Evolutionary conservation across 2,888 invertebrate genomes (phyloP).

Genomic region (Hyppa rectilinea): DNA sequence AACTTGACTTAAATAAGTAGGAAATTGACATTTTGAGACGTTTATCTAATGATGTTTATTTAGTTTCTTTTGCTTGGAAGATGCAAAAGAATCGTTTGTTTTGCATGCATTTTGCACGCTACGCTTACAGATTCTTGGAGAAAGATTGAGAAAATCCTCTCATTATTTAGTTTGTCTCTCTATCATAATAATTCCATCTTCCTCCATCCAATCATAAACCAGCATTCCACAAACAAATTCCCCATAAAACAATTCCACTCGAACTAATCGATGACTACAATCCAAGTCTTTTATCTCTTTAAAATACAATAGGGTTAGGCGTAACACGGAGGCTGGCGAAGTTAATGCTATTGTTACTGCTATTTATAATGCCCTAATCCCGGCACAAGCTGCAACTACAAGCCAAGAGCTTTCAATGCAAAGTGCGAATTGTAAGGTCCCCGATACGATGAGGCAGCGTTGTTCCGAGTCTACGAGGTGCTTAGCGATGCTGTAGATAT

Average conservation of each 20-base stretch:
- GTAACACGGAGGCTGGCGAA: conserved; percentile 45
- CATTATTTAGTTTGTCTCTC: not conserved
- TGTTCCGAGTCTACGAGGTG: conserved; percentile 27
- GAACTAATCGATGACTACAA: conserved; percentile 22
- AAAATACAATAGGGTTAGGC: conserved; percentile 51
- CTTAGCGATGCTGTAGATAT: conserved; percentile 46
- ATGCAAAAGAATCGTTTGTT: too few relatives aligned
- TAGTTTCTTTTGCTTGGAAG: too few relatives aligned
- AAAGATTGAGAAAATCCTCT: not conserved
- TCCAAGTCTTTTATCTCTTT: conserved; percentile 44
- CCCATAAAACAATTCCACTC: conserved; percentile 22
- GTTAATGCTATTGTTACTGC: conserved; percentile 54
- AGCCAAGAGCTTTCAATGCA: conserved; percentile 57
- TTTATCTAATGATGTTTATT: not conserved
- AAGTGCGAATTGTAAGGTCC: conserved; percentile 53
- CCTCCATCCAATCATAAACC: conserved; percentile 17
- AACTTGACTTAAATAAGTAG: not conserved
- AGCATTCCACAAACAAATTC: conserved; percentile 4
- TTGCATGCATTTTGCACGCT: too few relatives aligned
- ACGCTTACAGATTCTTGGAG: not conserved
- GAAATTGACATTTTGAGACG: not conserved
- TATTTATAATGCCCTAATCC: conserved; percentile 60
- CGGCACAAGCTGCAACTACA: conserved; percentile 23
- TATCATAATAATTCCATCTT: not conserved
- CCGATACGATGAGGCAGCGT: conserved; percentile 32